A percentile compares a stretch with the other conserved stretches of the same genome.
These are phyloP conservation scores for Heliothis virescens DNA, from an alignment of 1,140 invertebrate genomes.

Conservation along the genomic window DNA sequence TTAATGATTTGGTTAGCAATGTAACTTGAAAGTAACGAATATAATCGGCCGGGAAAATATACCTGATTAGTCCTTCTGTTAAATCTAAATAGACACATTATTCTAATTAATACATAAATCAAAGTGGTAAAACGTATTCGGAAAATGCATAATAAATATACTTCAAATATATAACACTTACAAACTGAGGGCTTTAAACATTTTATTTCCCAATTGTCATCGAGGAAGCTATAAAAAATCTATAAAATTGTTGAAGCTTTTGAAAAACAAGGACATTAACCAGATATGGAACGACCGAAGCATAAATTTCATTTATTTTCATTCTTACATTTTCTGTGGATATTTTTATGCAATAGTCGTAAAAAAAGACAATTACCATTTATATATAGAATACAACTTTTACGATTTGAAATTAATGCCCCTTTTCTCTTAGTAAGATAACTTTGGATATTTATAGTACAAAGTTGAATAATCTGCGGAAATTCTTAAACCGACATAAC, in stretches of 20 bases:
- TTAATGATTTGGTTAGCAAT: too few species aligned
- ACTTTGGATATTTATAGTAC: background rate
- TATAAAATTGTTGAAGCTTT: constrained; percentile 2
- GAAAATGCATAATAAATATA: background rate
- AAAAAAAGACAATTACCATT: too few species aligned
- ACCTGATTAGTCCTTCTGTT: too few species aligned
- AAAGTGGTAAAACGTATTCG: too few species aligned
- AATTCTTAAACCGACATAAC: background rate
- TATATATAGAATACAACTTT: too few species aligned
- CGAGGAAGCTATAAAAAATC: background rate
- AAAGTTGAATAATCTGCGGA: constrained; percentile 1
- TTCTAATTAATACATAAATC: too few species aligned
- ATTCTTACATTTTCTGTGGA: background rate
- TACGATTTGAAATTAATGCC: background rate
- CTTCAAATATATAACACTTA: background rate
- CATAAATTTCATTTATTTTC: constrained; percentile 8
- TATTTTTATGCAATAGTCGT: background rate
- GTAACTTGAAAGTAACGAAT: too few species aligned
- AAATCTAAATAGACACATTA: too few species aligned
- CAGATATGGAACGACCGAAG: background rate
- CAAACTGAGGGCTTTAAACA: background rate
- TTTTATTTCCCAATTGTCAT: constrained; percentile 10
- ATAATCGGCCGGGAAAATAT: too few species aligned
- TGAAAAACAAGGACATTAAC: background rate
- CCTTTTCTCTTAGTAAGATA: background rate